These are phyloP conservation scores for Morelia viridis DNA, from an alignment of 2,797 vertebrate species.

Conservation along the genomic window DNA sequence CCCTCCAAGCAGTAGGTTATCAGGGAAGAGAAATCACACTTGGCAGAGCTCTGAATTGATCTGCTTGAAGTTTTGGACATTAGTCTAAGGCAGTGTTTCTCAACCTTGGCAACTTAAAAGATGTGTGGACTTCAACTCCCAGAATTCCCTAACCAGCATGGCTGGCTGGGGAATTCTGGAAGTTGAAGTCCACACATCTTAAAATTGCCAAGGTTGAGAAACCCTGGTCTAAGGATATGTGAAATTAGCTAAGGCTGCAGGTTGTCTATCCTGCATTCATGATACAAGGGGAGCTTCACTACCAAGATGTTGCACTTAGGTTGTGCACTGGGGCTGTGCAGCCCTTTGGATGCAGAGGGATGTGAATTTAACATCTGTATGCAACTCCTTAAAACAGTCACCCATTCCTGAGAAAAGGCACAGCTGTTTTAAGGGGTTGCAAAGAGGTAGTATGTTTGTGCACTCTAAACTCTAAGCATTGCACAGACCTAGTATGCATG, in stretches of 20 bases:
- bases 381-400: background rate
- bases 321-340: background rate
- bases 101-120: no score
- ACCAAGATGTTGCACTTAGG: background rate
- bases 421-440: background rate
- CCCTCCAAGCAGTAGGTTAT: background rate
- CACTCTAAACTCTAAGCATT: background rate
- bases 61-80: background rate
- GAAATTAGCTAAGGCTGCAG: background rate
- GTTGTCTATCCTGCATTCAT: background rate
- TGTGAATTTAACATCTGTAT: background rate
- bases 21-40: background rate
- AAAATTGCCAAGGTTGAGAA: background rate
- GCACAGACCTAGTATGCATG: background rate
- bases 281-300: background rate
- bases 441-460: background rate
- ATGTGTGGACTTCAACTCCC: no score
- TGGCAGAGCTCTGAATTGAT: background rate
- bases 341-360: background rate
- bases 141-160: no score
- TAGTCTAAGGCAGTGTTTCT: no score
- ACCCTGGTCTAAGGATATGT: background rate
- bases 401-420: background rate
- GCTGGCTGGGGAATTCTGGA: no score
- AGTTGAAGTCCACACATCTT: no score